Evolutionary conservation across 2,113 vertebrate species (phyloP).

Genomic region (Passer domesticus): DNA sequence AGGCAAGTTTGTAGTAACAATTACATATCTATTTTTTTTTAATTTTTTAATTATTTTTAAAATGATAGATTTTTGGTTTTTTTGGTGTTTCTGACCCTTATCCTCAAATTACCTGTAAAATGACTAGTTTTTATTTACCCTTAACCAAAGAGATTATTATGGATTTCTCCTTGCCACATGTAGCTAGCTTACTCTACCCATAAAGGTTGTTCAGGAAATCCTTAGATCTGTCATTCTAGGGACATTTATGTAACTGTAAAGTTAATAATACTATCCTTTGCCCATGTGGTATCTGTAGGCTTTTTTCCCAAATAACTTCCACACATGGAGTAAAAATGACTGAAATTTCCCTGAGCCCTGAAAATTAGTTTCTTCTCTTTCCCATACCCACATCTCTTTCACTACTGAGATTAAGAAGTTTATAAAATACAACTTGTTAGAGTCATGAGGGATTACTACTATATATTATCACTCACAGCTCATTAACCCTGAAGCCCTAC

Average conservation of each 20-base stretch:
- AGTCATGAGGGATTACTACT: conserved; percentile 77
- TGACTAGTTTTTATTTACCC: neutral
- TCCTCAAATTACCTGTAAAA: neutral
- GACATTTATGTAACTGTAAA: neutral
- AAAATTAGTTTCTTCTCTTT: conserved; percentile 65
- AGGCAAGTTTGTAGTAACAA: neutral
- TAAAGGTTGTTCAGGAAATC: neutral
- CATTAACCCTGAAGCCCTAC: conserved; percentile 80
- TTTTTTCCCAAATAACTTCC: conserved; percentile 24
- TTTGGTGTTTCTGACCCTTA: neutral
- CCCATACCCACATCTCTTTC: conserved; percentile 53
- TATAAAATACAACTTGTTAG: conserved; percentile 80
- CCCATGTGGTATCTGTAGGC: neutral
- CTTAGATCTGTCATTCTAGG: neutral
- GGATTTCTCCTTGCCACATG: neutral
- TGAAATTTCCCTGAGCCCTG: conserved; percentile 19
- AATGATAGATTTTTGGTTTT: neutral
- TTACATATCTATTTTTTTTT: fast-evolving
- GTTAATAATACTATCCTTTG: neutral
- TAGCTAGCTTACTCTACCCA: neutral
- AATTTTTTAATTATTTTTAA: neutral
- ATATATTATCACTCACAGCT: conserved; percentile 82
- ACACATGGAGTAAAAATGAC: neutral
- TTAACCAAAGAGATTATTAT: neutral
- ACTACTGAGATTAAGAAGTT: conserved; percentile 74